Conservation (phyloP, 2,888 invertebrate genomes). For the Sesamia inferens region DNA sequence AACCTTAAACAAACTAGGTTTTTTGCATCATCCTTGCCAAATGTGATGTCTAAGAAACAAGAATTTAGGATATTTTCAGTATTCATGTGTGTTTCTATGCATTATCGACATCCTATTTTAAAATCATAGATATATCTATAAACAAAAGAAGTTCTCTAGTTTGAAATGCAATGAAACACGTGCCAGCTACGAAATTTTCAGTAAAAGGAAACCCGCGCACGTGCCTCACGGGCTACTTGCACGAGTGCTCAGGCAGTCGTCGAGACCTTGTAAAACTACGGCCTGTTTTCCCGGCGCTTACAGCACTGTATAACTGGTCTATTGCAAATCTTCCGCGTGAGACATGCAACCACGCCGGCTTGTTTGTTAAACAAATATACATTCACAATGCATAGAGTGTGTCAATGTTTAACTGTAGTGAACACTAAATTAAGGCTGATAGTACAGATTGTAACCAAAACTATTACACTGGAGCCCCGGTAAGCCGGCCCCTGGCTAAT, state of each 20-base stretch:
- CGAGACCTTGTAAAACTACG: constrained; percentile 66
- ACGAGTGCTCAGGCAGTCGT: constrained; percentile 15
- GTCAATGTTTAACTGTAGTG: not conserved
- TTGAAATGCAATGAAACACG: constrained; percentile 8
- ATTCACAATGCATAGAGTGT: constrained; percentile 10
- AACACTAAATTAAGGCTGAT: constrained; percentile 1
- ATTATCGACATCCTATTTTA: not conserved
- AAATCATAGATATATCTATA: not conserved
- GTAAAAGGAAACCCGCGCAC: constrained; percentile 32
- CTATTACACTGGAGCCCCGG: no score
- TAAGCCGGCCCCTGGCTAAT: no score
- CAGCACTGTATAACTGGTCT: constrained; percentile 59
- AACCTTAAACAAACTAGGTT: not conserved
- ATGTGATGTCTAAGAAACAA: not conserved
- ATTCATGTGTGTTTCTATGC: not conserved
- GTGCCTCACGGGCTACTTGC: constrained; percentile 19
- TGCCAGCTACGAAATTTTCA: constrained; percentile 35
- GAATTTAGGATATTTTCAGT: not conserved
- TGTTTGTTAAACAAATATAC: constrained; percentile 56
- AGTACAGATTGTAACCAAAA: constrained; percentile 1
- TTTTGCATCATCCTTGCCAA: not conserved
- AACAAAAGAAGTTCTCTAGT: not conserved
- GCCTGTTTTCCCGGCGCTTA: constrained; percentile 69
- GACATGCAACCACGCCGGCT: constrained; percentile 54
- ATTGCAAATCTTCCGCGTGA: constrained; percentile 71